A percentile compares a stretch with the other conserved stretches of the same genome.
phyloP scores from a whole-genome alignment of 2,797 vertebrate genomes.

The Stomatorhinus walkeri region DNA sequence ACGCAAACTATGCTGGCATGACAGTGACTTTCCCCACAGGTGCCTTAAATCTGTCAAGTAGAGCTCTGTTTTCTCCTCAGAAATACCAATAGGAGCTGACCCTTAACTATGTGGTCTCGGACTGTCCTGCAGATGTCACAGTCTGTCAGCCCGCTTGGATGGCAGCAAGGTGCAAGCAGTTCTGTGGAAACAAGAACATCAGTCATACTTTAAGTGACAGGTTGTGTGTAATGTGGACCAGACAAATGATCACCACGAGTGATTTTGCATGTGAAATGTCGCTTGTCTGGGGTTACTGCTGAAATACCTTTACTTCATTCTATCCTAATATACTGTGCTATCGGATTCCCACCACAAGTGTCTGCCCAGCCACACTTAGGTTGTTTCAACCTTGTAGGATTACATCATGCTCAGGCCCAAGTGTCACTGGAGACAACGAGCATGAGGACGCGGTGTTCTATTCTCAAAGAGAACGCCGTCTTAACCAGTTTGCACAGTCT shows the following conservation, averaged over 20 bases:
- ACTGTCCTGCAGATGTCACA: slow-evolving; percentile 49
- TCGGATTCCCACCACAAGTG: neutral
- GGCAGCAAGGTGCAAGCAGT: neutral
- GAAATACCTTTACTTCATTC: neutral
- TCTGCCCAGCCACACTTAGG: neutral
- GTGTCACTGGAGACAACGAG: neutral
- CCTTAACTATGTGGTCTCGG: slow-evolving; percentile 26
- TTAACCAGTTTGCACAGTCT: neutral
- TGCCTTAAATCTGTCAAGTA: slow-evolving; percentile 40
- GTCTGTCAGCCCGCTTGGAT: slow-evolving; percentile 42
- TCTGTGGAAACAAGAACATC: slow-evolving; percentile 7
- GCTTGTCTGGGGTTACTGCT: neutral
- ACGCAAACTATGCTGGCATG: neutral
- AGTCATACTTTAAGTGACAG: slow-evolving; percentile 10
- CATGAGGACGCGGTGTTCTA: neutral
- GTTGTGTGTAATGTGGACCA: neutral
- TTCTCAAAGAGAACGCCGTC: neutral
- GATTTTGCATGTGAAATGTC: neutral
- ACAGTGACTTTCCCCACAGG: slow-evolving; percentile 10
- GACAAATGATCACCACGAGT: neutral
- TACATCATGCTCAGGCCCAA: neutral
- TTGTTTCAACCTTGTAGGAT: neutral
- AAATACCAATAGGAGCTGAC: slow-evolving; percentile 36
- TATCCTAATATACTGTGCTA: neutral
- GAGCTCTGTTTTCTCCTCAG: slow-evolving; percentile 41